These are phyloP conservation scores for Helicoverpa zea DNA, from an alignment of 1,140 invertebrate species.

Conservation along the genomic window DNA sequence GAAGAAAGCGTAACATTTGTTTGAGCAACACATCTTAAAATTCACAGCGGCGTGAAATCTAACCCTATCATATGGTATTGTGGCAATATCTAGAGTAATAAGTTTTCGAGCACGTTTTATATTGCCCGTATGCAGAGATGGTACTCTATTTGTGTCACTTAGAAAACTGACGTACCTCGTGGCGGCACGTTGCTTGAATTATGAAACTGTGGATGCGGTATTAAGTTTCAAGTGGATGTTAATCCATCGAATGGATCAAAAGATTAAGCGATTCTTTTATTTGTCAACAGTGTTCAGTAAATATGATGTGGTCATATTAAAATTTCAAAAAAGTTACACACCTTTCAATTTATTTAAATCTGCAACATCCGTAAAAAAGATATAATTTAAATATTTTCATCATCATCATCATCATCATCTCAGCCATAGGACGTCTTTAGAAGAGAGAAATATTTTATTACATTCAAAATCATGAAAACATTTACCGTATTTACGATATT, in stretches of 20 bases:
- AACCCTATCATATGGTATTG: slow-evolving; percentile 26
- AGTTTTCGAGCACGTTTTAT: slow-evolving; percentile 77
- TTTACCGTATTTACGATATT: slow-evolving; percentile 7
- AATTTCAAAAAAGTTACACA: too few relatives aligned
- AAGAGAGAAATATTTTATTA: too few relatives aligned
- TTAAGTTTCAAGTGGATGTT: neutral
- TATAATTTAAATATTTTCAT: too few relatives aligned
- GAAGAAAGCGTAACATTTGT: neutral
- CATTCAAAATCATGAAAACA: neutral
- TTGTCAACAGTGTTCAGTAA: too few relatives aligned
- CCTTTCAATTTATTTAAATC: too few relatives aligned
- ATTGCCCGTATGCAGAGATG: slow-evolving; percentile 74
- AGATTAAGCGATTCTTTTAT: too few relatives aligned
- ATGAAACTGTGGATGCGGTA: slow-evolving; percentile 42
- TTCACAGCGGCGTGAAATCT: slow-evolving; percentile 14
- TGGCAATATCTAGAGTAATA: slow-evolving; percentile 63
- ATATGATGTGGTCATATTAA: too few relatives aligned
- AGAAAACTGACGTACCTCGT: slow-evolving; percentile 58
- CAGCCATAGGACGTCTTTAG: too few relatives aligned
- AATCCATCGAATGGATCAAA: too few relatives aligned
- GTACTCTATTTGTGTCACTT: slow-evolving; percentile 75
- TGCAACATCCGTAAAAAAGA: too few relatives aligned
- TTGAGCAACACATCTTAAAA: slow-evolving; percentile 9
- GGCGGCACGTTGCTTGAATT: slow-evolving; percentile 12
- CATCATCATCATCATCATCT: too few relatives aligned